Evolutionary conservation across 2,797 vertebrate genomes (phyloP), one percentile per base, ranked within the genome.

Genomic region (Gastrophryne carolinensis): DNA sequence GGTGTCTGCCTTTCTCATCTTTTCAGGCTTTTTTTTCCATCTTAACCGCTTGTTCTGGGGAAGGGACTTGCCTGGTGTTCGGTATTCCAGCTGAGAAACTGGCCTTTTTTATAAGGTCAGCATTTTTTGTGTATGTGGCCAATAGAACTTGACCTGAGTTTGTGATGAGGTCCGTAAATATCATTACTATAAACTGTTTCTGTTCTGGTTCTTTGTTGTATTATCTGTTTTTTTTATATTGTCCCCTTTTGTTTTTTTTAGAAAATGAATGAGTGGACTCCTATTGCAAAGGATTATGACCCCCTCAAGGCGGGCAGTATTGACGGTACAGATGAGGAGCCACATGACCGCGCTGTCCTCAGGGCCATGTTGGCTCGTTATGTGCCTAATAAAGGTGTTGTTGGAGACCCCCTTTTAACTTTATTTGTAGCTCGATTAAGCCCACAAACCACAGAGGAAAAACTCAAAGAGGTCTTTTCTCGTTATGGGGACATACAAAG

Each of bases 301-400:
- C 94, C 97, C 0, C 93, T 98, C 9, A 98, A 96, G 85, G 97
- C 98, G 0, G 97, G 98, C 30, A 99, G 98, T 86, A 99, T 99
- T 2, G 97, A 99, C 21, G 95, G 97, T 17, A 93, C 92, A 0
- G 97, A 98, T 0, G 89, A 97, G 72, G 97, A 98, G 71, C 98
- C 96, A 0, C 98, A 99, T 0, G 97, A 99, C 83, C 91, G 93
- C 0, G 97, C 95, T 0, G 86, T 99, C 1, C 98, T 94, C 93
- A 88, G 98, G 83, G 98, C 95, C 0, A 98, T 99, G 93, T 30
- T 89, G 49, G 94, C 95, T 3, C 91, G 91, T 0, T 98, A 98
- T 0, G 63, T 88, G 1, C 95, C 96, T 77, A 99, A 97, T 86
- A 96, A 94, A 83, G 95, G 91, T 0, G 94, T 97, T 0, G 81